These are phyloP conservation scores for Phalangium opilio DNA, from an alignment of 2,888 invertebrate species.

Conservation along the genomic window DNA sequence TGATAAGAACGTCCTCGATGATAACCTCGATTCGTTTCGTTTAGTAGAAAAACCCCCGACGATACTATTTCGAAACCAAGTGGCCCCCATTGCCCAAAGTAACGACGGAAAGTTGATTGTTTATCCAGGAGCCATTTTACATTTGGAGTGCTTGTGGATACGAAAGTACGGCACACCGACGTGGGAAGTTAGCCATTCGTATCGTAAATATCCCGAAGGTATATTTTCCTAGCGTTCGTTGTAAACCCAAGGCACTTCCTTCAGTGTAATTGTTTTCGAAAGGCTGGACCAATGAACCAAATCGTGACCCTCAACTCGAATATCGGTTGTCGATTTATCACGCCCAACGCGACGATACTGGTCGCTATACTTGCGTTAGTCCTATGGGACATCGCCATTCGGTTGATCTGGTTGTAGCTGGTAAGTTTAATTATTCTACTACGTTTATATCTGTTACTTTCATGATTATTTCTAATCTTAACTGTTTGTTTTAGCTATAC, in stretches of 20 bases:
- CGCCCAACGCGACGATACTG: conserved; percentile 68
- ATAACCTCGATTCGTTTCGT: conserved; percentile 5
- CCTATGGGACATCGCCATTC: conserved; percentile 63
- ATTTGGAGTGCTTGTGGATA: conserved; percentile 81
- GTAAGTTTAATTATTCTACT: conserved; percentile 30
- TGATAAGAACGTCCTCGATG: neutral
- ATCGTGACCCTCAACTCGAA: conserved; percentile 58
- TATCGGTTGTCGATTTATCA: conserved; percentile 64
- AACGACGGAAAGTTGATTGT: conserved; percentile 70
- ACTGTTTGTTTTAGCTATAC: conserved; percentile 42
- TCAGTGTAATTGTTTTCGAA: neutral
- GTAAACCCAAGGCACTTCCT: neutral
- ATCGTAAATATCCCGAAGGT: conserved; percentile 51
- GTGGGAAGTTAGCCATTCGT: conserved; percentile 43
- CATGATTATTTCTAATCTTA: neutral
- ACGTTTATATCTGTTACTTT: too few relatives aligned
- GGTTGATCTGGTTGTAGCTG: conserved; percentile 62
- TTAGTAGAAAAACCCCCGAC: conserved; percentile 72
- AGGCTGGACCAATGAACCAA: conserved; percentile 63
- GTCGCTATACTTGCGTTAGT: conserved; percentile 65
- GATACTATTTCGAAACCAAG: conserved; percentile 60
- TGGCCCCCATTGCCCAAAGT: conserved; percentile 70
- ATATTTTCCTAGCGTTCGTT: neutral
- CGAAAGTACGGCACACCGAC: conserved; percentile 67
- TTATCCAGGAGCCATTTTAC: conserved; percentile 66